Base-by-base conservation (phyloP, 2,113 vertebrate species). In the Heliornis fulica region DNA sequence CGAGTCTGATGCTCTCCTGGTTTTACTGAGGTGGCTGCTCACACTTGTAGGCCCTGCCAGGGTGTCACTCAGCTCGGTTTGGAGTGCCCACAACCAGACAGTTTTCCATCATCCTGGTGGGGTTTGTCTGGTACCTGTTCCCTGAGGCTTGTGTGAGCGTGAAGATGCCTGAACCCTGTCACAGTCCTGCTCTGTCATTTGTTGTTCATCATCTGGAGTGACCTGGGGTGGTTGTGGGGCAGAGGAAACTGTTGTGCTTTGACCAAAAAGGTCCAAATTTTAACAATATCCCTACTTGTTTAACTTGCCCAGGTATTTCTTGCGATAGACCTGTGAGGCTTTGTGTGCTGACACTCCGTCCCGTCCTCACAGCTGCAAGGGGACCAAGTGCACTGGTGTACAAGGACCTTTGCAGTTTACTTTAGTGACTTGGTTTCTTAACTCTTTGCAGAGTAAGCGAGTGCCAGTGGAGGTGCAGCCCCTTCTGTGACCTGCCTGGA, bases 111-210 rank as follows among this genome's bases (percentile, higher is more conserved):
- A 4, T 38, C 76, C 83, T 34, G 15, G 10, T 6, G 1, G 3
- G 19, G 8, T 65, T 89, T 81, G 41, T 32, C 65, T 40, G 14
- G 22, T 28, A 15, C 8, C 1, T 22, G 59, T 79, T 53, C 15
- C 23, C 29, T 1, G 2, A 19, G 71, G 40, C 57, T 83, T 56
- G 6, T 53, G 11, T 38, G 46, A 65, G 28, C 11, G n/a, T 15
- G 23, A 43, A 40, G 65, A 20, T 41, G 2, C 0, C 1, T 26
- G 40, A 48, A 83, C 32, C 15, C 11, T 15, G 25, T 5, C 46
- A 3, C 8, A 29, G 0, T 29, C 17, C 23, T 1, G 8, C 31
- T 40, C 5, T 20, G 43, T 36, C 21, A 2, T n/a, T 54, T 16
- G 61, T n/a, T 15, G 9, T 14, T 22, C 26, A 31, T 53, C 3